Evolutionary conservation across 1,140 invertebrate genomes (phyloP).

Genomic region (Heliothis subflexa): DNA sequence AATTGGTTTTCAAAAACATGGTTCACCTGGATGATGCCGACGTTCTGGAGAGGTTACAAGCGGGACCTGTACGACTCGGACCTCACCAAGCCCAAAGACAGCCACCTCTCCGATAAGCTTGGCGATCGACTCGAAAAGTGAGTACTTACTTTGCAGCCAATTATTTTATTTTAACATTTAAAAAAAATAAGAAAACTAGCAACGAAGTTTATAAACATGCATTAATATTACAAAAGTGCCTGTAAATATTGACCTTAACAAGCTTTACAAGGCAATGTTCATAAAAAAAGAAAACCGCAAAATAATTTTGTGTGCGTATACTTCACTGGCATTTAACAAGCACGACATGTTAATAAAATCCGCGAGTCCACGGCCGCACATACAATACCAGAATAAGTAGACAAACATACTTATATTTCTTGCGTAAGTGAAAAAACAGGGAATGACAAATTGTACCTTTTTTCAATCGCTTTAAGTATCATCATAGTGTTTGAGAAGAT

Average conservation of each 20-base stretch:
- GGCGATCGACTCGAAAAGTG: constrained; percentile 89
- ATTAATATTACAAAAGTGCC: not conserved
- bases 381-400: constrained; percentile 22
- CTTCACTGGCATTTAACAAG: constrained; percentile 23
- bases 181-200: not conserved
- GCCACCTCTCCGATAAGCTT: constrained; percentile 87
- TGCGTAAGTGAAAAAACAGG: not conserved
- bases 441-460: not conserved
- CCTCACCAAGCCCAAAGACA: constrained; percentile 89
- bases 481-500: not conserved
- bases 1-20: constrained; percentile 79
- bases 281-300: constrained; percentile 50
- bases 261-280: constrained; percentile 58
- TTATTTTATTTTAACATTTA: no score
- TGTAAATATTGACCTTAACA: constrained; percentile 54
- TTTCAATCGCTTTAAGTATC: not conserved
- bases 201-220: not conserved
- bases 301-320: constrained; percentile 31
- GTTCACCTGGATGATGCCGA: constrained; percentile 89
- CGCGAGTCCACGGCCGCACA: constrained; percentile 26
- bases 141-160: constrained; percentile 61
- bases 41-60: constrained; percentile 89
- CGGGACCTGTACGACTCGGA: constrained; percentile 90
- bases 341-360: constrained; percentile 46
- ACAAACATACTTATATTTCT: constrained; percentile 7